phyloP scores from a whole-genome alignment of 1,140 invertebrate species.

The Papilio aristodemus region DNA sequence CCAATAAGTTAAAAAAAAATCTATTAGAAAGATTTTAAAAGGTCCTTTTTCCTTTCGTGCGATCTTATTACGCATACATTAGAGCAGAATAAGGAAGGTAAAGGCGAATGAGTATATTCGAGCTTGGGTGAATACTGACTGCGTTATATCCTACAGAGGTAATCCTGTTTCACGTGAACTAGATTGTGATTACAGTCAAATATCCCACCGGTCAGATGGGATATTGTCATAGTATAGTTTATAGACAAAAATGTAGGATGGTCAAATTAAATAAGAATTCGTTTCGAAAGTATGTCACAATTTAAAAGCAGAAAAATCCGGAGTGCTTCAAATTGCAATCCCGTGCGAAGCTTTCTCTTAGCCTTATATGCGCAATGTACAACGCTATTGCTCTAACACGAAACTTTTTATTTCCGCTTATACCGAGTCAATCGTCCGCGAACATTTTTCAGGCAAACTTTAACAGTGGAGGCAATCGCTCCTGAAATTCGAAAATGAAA shows the following conservation, averaged over 20 bases:
- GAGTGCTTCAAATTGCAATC: conserved; percentile 70
- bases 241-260: conserved; percentile 37
- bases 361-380: conserved; percentile 75
- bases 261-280: conserved; percentile 57
- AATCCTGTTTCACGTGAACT: neutral
- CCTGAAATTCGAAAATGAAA: conserved; percentile 81
- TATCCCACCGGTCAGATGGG: neutral
- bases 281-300: conserved; percentile 58
- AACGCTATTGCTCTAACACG: conserved; percentile 75
- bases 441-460: conserved; percentile 80
- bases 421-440: conserved; percentile 78
- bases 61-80: conserved; percentile 20
- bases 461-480: conserved; percentile 80
- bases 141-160: neutral
- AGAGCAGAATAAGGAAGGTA: conserved; percentile 16
- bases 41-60: conserved; percentile 11
- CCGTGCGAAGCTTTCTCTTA: conserved; percentile 65
- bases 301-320: conserved; percentile 62
- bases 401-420: conserved; percentile 81
- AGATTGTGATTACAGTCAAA: conserved; percentile 6
- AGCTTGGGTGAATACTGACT: conserved; percentile 8
- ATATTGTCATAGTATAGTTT: neutral
- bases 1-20: conserved; percentile 5
- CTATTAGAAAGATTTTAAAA: neutral
- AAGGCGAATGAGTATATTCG: conserved; percentile 9